Evolutionary conservation across 2,888 invertebrate species (phyloP), one percentile per base, ranked within the genome.

Genomic region (Torymus auratus): DNA sequence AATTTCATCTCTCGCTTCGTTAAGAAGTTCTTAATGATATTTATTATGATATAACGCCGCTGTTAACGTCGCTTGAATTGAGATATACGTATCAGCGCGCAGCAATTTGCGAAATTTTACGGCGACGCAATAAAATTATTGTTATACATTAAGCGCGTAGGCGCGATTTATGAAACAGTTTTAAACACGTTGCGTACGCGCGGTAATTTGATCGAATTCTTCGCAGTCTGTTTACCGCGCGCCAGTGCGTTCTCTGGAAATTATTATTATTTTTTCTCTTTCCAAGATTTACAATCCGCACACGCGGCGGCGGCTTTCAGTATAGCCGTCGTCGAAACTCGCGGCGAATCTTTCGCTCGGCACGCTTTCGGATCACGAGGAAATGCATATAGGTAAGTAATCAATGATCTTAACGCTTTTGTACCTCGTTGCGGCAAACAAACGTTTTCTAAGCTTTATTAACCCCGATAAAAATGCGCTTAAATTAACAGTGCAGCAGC

Each of bases 361-460:
- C 28, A 76, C 76, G 80, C 80, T 80, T 80, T 80, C 76, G 61
- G 65, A 80, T 80, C 67, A 10, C 71, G 10, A 12, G 71, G 52
- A 80, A 80, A 72, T 61, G 15, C 58, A 62, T 20, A 67, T 23
- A n/a, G n/a, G n/a, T n/a, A n/a, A n/a, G n/a, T n/a, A 67, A 80
- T 80, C 75, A 14, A 62, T 41, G 13, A 62, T 77, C 70, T 65
- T 58, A 13, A 74, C 15, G 69, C 67, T 69, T 15, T 70, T 23
- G 15, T 28, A 52, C 72, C 50, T 73, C 56, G 2, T 28, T 28
- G 28, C 52, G 28, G 62, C 68, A 41, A 72, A 60, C 10, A 41
- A 58, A 15, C 14, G 17, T 71, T 70, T 58, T 50, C 65, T 28
- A 78, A 78, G 10, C 28, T 13, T 28, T 64, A 13, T 41, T 41